Conservation (phyloP, 2,797 vertebrate species). For the Protosalanx chinensis region DNA sequence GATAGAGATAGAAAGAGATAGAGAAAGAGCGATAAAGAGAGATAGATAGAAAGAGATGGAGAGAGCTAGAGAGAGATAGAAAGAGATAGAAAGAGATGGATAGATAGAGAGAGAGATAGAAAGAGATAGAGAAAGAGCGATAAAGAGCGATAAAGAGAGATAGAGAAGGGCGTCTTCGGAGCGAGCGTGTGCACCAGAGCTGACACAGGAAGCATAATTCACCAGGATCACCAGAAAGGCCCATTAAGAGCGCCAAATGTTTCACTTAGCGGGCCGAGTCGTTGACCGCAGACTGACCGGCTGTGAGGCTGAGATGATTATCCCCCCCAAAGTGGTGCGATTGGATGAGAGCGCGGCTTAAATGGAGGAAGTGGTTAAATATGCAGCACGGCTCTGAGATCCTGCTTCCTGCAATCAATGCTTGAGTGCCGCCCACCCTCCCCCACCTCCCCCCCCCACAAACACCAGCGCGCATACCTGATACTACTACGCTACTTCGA, state of each 20-base stretch:
- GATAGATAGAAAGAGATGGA: too few relatives aligned
- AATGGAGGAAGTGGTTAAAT: background rate
- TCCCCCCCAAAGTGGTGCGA: background rate
- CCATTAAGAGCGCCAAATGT: slow-evolving; percentile 25
- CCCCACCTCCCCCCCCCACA: too few relatives aligned
- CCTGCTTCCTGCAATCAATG: background rate
- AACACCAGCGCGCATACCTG: too few relatives aligned
- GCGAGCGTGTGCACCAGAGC: too few relatives aligned
- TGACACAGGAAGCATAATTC: slow-evolving; percentile 9
- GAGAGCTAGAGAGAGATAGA: too few relatives aligned
- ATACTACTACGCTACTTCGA: background rate
- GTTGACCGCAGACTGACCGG: slow-evolving; percentile 2
- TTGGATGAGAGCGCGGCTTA: background rate
- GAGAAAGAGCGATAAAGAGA: too few relatives aligned
- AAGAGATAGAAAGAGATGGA: too few relatives aligned
- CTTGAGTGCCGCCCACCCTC: background rate
- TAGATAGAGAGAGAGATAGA: too few relatives aligned
- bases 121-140: slow-evolving; percentile 7
- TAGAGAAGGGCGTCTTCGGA: too few relatives aligned
- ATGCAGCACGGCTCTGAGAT: background rate
- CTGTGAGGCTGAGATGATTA: background rate
- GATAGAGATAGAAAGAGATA: too few relatives aligned
- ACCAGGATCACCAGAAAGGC: slow-evolving; percentile 25
- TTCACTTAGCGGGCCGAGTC: slow-evolving; percentile 19
- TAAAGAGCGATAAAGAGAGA: slow-evolving; percentile 32